These are phyloP conservation scores for Miopithecus talapoin DNA, from an alignment of 2,797 vertebrate species.

Conservation along the genomic window DNA sequence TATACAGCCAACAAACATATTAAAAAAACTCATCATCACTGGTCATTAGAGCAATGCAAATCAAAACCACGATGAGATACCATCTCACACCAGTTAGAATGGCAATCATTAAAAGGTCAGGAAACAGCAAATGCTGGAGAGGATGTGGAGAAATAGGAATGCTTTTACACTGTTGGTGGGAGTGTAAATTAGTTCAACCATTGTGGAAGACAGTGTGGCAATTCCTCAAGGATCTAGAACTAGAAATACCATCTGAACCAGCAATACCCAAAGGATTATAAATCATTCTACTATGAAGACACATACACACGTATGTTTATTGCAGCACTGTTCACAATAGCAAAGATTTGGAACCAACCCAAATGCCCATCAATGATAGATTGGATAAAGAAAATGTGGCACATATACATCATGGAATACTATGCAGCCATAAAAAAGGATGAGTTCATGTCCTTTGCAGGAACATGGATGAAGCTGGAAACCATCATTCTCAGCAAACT, in stretches of 20 bases:
- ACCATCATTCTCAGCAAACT: neutral
- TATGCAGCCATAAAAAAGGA: neutral
- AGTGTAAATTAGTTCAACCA: neutral
- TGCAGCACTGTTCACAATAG: neutral
- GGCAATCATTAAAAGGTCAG: neutral
- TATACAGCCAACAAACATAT: neutral
- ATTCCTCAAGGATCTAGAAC: neutral
- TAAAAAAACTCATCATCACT: neutral
- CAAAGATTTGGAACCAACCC: neutral
- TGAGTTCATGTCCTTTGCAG: neutral
- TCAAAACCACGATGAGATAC: neutral
- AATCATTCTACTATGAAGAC: neutral
- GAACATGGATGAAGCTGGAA: neutral
- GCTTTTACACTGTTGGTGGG: neutral
- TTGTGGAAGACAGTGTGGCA: neutral
- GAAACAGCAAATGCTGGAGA: neutral
- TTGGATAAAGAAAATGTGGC: neutral
- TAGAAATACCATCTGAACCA: neutral
- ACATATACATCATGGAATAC: neutral
- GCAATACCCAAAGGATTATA: neutral
- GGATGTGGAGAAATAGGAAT: neutral
- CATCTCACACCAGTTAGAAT: neutral
- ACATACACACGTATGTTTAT: neutral
- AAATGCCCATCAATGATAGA: neutral
- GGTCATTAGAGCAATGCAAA: neutral